Evolutionary conservation across 2,113 vertebrate genomes (phyloP).

Genomic region (Hippopotamus amphibius): DNA sequence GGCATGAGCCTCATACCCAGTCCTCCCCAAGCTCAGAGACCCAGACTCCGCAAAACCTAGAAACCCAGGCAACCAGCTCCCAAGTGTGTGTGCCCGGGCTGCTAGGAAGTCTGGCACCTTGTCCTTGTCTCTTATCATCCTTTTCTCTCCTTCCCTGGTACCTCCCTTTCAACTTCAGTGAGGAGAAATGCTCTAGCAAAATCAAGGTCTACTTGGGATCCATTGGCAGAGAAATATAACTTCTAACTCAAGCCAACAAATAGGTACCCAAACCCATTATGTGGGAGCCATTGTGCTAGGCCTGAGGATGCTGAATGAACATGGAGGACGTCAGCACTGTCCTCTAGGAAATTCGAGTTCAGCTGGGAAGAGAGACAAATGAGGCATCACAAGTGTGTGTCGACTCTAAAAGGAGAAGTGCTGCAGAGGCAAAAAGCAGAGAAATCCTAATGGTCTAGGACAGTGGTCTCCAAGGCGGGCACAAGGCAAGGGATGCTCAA

Average conservation of each 20-base stretch:
- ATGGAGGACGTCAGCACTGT: background rate
- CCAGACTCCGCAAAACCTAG: background rate
- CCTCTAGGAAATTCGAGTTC: background rate
- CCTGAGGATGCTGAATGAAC: background rate
- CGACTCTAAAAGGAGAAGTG: background rate
- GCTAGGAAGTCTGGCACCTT: background rate
- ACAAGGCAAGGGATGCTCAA: background rate
- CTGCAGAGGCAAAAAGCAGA: background rate
- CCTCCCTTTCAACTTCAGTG: background rate
- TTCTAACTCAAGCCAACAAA: background rate
- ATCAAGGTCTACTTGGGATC: background rate
- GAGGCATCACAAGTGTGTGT: background rate
- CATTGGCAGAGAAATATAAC: background rate
- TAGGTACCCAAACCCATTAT: background rate
- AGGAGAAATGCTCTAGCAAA: background rate
- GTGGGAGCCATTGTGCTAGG: background rate
- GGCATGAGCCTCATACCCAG: background rate
- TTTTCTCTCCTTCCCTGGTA: background rate
- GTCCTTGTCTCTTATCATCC: background rate
- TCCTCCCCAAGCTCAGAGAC: background rate
- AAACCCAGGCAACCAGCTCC: background rate
- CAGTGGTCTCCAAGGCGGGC: background rate
- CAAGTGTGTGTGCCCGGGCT: fast-evolving
- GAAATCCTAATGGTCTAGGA: background rate
- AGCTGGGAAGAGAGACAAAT: background rate